Conservation (phyloP, 2,113 vertebrate species). For the Tenrec ecaudatus region DNA sequence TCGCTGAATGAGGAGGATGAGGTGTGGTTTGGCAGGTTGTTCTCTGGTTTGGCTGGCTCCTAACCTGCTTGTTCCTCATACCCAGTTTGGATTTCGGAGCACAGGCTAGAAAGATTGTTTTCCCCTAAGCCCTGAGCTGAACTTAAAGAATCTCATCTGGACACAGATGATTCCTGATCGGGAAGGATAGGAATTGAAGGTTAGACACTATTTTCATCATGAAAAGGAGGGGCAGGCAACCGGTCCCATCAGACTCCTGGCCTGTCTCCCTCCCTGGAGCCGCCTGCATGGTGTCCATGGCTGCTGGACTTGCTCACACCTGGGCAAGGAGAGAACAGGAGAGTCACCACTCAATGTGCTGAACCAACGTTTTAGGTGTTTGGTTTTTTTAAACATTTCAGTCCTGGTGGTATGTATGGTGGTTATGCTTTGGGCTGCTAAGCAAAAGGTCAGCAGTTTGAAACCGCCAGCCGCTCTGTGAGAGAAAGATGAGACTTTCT, state of each 20-base stretch:
- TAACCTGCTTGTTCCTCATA: slow-evolving; percentile 74
- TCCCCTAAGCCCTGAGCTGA: neutral
- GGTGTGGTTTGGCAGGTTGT: slow-evolving; percentile 88
- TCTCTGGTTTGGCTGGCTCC: slow-evolving; percentile 84
- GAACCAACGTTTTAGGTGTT: neutral
- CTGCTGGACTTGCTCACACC: neutral
- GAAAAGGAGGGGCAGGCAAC: neutral
- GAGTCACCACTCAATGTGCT: neutral
- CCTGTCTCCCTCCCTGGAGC: neutral
- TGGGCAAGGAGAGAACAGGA: neutral
- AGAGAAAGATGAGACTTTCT: too few relatives aligned
- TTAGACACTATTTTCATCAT: neutral
- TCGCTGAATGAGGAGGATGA: slow-evolving; percentile 87
- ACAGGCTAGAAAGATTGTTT: slow-evolving; percentile 62
- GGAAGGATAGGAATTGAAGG: neutral
- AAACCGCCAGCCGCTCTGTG: too few relatives aligned
- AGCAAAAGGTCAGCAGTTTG: too few relatives aligned
- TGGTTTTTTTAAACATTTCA: neutral
- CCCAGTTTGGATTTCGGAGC: slow-evolving; percentile 80
- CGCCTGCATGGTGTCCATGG: neutral
- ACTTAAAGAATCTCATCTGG: slow-evolving; percentile 47
- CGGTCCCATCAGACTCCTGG: neutral
- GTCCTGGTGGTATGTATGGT: too few relatives aligned
- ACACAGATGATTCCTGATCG: neutral
- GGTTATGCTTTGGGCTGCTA: too few relatives aligned